Evolutionary conservation across 1,140 invertebrate species (phyloP).

Genomic region (Drosophila chauvacae): DNA sequence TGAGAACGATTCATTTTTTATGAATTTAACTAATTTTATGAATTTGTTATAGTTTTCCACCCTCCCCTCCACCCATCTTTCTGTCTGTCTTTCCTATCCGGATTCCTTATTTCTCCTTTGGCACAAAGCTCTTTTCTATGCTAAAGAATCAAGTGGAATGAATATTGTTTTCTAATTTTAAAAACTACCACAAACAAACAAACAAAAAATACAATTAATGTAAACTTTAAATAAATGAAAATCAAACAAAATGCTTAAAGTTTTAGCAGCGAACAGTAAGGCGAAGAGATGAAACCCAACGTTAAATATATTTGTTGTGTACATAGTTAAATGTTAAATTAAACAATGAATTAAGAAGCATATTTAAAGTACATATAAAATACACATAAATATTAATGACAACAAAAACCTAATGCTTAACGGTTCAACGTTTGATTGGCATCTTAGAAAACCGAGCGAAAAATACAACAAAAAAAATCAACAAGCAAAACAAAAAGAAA

Average conservation of each 20-base stretch:
- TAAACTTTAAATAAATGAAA: conserved; percentile 33
- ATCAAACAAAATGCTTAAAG: conserved; percentile 70
- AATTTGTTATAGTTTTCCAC: conserved; percentile 55
- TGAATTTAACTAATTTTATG: conserved; percentile 66
- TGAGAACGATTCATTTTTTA: conserved; percentile 74
- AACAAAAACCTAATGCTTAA: conserved; percentile 61
- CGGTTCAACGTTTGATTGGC: conserved; percentile 75
- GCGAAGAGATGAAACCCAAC: conserved; percentile 60
- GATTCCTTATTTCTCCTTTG: conserved; percentile 47
- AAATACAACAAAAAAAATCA: conserved; percentile 42
- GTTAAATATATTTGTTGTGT: conserved; percentile 81
- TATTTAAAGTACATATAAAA: conserved; percentile 70
- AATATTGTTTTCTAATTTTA: conserved; percentile 82
- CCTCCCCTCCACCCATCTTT: neutral
- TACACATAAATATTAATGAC: conserved; percentile 47
- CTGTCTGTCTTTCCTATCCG: neutral
- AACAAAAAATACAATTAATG: conserved; percentile 26
- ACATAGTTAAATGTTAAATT: conserved; percentile 81
- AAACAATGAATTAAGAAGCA: conserved; percentile 42
- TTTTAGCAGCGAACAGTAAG: conserved; percentile 60
- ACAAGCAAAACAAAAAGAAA: conserved; percentile 50
- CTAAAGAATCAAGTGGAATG: conserved; percentile 51
- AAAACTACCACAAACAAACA: conserved; percentile 48
- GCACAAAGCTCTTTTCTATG: conserved; percentile 48
- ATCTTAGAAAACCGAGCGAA: conserved; percentile 54